Evolutionary conservation across 2,797 vertebrate genomes (phyloP).

Genomic region (Sebastiscus tertius): DNA sequence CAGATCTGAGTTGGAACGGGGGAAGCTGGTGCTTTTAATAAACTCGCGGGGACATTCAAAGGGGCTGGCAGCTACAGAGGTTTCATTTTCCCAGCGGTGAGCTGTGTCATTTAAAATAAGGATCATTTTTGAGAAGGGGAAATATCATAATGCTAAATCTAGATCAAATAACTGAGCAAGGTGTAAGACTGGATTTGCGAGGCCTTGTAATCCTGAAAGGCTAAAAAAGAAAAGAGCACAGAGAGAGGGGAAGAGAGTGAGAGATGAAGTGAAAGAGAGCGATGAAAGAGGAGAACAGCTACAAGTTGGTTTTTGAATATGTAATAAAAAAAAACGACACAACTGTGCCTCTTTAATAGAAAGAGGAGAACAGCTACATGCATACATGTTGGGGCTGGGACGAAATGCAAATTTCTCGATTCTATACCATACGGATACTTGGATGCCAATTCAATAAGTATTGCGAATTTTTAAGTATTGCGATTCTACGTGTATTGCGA

Average conservation of each 20-base stretch:
- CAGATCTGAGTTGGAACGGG: slow-evolving; percentile 66
- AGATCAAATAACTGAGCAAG: slow-evolving; percentile 76
- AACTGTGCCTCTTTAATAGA: slow-evolving; percentile 23
- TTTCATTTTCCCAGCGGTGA: slow-evolving; percentile 81
- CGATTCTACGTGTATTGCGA: too few relatives aligned
- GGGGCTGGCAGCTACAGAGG: slow-evolving; percentile 77
- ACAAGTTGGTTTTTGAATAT: slow-evolving; percentile 45
- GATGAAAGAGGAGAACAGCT: slow-evolving; percentile 18
- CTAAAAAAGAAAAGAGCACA: slow-evolving; percentile 19
- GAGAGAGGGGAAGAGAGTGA: slow-evolving; percentile 8
- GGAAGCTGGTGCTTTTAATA: slow-evolving; percentile 83
- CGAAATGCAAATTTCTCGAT: too few relatives aligned
- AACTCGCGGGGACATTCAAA: slow-evolving; percentile 80
- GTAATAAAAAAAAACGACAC: slow-evolving; percentile 24
- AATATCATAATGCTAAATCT: slow-evolving; percentile 80
- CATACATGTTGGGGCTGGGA: background rate
- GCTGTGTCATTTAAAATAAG: slow-evolving; percentile 80
- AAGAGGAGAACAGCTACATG: background rate
- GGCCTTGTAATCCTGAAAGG: slow-evolving; percentile 66
- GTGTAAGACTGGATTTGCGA: slow-evolving; percentile 69
- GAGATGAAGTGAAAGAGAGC: slow-evolving; percentile 18
- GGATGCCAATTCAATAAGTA: too few relatives aligned
- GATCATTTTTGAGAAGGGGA: slow-evolving; percentile 73
- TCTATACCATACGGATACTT: too few relatives aligned
- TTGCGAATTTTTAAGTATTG: too few relatives aligned